Conservation (phyloP, 2,888 invertebrate genomes). For the Lasius fuliginosus region DNA sequence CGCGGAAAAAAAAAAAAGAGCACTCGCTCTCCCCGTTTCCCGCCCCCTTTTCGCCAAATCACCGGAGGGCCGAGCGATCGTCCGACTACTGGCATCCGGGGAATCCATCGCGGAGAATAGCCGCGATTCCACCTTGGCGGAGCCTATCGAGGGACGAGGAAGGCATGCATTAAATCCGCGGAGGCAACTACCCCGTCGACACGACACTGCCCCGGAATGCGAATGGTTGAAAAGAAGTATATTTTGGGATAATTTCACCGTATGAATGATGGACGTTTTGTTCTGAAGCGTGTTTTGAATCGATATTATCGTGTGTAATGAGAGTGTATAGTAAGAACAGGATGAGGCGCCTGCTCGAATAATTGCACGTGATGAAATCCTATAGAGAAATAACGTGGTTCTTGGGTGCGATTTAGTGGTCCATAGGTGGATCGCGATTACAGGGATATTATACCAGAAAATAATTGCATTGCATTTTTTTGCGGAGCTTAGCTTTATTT, state of each 20-base stretch:
- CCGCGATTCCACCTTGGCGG: slow-evolving; percentile 67
- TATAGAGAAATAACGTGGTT: slow-evolving; percentile 36
- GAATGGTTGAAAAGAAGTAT: slow-evolving; percentile 62
- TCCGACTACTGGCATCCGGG: slow-evolving; percentile 77
- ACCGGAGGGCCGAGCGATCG: slow-evolving; percentile 74
- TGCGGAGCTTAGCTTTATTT: background rate
- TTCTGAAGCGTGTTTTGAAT: slow-evolving; percentile 39
- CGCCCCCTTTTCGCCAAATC: slow-evolving; percentile 72
- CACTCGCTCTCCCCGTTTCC: slow-evolving; percentile 69
- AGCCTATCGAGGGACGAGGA: slow-evolving; percentile 66
- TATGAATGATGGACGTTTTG: slow-evolving; percentile 48
- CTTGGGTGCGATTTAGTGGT: slow-evolving; percentile 45
- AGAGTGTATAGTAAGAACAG: slow-evolving; percentile 40
- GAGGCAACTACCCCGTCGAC: slow-evolving; percentile 66
- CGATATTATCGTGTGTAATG: slow-evolving; percentile 52
- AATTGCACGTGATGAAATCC: slow-evolving; percentile 34
- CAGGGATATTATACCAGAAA: background rate
- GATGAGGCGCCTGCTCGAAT: slow-evolving; percentile 41
- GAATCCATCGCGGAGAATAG: slow-evolving; percentile 74
- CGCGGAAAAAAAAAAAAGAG: slow-evolving; percentile 76
- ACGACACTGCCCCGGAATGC: slow-evolving; percentile 71
- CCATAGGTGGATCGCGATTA: slow-evolving; percentile 41
- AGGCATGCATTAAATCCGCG: slow-evolving; percentile 69
- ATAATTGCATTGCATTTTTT: background rate
- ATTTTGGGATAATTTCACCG: slow-evolving; percentile 51